These are phyloP conservation scores for Spea multiplicata DNA, from an alignment of 2,113 vertebrate species.

Conservation along the genomic window DNA sequence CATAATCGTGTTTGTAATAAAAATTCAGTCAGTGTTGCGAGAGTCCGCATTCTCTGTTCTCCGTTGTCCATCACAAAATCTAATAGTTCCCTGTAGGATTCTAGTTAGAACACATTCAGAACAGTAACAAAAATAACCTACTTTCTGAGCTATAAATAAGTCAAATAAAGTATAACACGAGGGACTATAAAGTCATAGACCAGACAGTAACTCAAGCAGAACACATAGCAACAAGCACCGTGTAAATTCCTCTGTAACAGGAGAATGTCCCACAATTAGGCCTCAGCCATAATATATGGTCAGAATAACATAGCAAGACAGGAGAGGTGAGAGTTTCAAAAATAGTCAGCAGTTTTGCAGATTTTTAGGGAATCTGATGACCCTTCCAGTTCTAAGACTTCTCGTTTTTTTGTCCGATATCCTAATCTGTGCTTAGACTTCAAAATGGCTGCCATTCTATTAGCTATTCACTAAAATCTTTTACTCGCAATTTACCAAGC, in stretches of 20 bases:
- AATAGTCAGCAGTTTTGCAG: slow-evolving; percentile 84
- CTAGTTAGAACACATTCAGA: neutral
- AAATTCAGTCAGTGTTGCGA: too few species aligned
- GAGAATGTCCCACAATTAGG: slow-evolving; percentile 29
- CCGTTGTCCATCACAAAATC: too few species aligned
- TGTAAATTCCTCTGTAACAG: slow-evolving; percentile 25
- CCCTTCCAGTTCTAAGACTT: neutral
- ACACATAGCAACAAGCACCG: slow-evolving; percentile 43
- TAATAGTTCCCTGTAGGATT: neutral
- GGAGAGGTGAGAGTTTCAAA: slow-evolving; percentile 66
- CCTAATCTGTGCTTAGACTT: neutral
- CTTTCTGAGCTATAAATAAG: neutral
- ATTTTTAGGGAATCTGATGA: slow-evolving; percentile 20
- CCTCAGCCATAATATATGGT: slow-evolving; percentile 14
- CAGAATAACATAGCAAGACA: slow-evolving; percentile 54
- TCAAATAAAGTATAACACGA: slow-evolving; percentile 31
- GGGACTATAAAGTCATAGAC: slow-evolving; percentile 38
- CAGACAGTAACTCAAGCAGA: slow-evolving; percentile 47
- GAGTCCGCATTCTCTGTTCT: too few species aligned
- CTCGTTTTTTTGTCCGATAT: neutral
- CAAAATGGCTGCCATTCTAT: neutral
- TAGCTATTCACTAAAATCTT: neutral
- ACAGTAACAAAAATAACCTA: neutral
- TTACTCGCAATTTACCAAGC: neutral
- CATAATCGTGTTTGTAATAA: too few species aligned